These are phyloP conservation scores for Chrysoperla carnea DNA, from an alignment of 1,140 invertebrate species.

Conservation along the genomic window DNA sequence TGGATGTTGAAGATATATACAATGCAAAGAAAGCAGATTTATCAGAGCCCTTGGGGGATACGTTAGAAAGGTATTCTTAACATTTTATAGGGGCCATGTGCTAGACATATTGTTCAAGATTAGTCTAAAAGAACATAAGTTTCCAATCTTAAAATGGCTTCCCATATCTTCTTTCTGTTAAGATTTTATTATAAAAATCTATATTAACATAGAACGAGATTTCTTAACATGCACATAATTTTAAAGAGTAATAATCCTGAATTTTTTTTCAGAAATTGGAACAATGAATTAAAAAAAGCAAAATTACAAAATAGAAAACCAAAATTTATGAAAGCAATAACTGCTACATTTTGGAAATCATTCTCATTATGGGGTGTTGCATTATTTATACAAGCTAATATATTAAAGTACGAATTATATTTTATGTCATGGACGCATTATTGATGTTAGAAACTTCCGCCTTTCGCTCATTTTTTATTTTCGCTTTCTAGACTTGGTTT, in stretches of 20 bases:
- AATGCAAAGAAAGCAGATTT: slow-evolving; percentile 38
- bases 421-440: no score
- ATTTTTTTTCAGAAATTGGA: slow-evolving; percentile 25
- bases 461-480: no score
- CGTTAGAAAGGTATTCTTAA: slow-evolving; percentile 36
- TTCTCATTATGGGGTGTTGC: slow-evolving; percentile 13
- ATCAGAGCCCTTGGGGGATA: slow-evolving; percentile 38
- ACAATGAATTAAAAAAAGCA: slow-evolving; percentile 24
- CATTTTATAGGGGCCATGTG: no score
- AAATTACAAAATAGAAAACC: slow-evolving; percentile 20
- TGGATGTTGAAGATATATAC: slow-evolving; percentile 50
- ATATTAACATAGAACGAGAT: background rate
- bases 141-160: no score
- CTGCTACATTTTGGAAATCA: slow-evolving; percentile 19
- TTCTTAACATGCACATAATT: no score
- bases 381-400: slow-evolving; percentile 13
- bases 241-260: no score
- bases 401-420: slow-evolving; percentile 18
- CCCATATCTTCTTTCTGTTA: background rate
- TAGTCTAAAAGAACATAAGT: no score
- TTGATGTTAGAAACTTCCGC: no score
- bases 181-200: slow-evolving; percentile 1
- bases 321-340: slow-evolving; percentile 19
- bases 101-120: no score
- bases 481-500: no score